A percentile compares a stretch with the other conserved stretches of the same genome.
These are phyloP conservation scores for Oryzias javanicus DNA, from an alignment of 2,113 vertebrate species.

Conservation along the genomic window DNA sequence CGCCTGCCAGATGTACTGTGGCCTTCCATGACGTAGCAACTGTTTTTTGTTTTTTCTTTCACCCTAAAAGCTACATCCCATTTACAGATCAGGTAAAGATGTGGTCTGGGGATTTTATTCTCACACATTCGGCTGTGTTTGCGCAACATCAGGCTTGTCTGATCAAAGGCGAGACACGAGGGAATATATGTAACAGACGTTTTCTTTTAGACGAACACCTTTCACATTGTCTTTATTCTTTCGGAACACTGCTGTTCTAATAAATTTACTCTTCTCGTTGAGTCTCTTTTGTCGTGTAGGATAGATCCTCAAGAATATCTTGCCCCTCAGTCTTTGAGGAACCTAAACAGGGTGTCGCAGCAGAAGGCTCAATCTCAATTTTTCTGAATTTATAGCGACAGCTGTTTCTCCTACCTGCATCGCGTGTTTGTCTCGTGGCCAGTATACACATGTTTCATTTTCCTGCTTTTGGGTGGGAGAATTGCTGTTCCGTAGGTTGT, in stretches of 20 bases:
- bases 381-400: slow-evolving; percentile 26
- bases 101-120: slow-evolving; percentile 28
- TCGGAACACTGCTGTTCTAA: slow-evolving; percentile 23
- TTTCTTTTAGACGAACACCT: slow-evolving; percentile 39
- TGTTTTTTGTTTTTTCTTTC: background rate
- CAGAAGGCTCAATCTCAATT: slow-evolving; percentile 27
- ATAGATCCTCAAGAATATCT: slow-evolving; percentile 28
- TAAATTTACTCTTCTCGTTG: slow-evolving; percentile 26
- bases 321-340: slow-evolving; percentile 12
- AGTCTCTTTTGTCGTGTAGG: slow-evolving; percentile 23
- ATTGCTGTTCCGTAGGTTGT: slow-evolving; percentile 42
- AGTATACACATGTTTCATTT: slow-evolving; percentile 25
- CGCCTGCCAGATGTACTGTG: slow-evolving; percentile 10
- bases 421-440: slow-evolving; percentile 30
- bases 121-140: slow-evolving; percentile 27
- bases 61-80: background rate
- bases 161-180: slow-evolving; percentile 46
- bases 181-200: slow-evolving; percentile 37
- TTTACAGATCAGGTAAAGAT: slow-evolving; percentile 20
- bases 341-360: slow-evolving; percentile 16
- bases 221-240: slow-evolving; percentile 28
- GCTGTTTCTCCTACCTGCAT: slow-evolving; percentile 17
- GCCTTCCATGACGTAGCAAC: slow-evolving; percentile 7
- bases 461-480: slow-evolving; percentile 25
- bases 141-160: slow-evolving; percentile 41